Evolutionary conservation across 1,140 invertebrate species (phyloP).

Genomic region (Pogonognathellus flavescens): DNA sequence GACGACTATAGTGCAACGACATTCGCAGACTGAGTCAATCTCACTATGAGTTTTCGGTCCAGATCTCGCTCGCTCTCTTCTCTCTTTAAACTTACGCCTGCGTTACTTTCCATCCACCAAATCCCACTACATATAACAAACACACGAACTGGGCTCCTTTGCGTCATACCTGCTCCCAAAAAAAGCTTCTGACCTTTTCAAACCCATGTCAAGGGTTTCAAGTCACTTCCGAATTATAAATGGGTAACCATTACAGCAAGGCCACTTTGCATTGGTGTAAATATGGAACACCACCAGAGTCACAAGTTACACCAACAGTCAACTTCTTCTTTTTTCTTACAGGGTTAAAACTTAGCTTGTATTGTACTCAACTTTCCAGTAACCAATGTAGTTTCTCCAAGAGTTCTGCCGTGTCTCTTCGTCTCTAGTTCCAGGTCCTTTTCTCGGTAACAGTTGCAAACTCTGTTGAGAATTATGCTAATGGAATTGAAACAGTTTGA

Average conservation of each 20-base stretch:
- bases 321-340: too few species aligned
- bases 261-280: too few species aligned
- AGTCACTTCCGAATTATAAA: neutral
- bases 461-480: too few species aligned
- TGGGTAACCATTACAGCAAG: neutral
- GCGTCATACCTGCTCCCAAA: neutral
- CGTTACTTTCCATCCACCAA: neutral
- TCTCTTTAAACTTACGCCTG: conserved; percentile 19
- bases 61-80: conserved; percentile 19
- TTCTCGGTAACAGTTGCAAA: too few species aligned
- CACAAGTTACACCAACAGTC: too few species aligned
- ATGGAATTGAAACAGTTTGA: too few species aligned
- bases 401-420: too few species aligned
- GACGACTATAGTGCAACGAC: conserved; percentile 14
- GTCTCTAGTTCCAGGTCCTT: too few species aligned
- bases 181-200: neutral
- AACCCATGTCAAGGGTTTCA: neutral
- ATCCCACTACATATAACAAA: neutral
- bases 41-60: conserved; percentile 38
- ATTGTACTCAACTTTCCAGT: too few species aligned
- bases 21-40: conserved; percentile 38
- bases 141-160: neutral
- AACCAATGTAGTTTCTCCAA: too few species aligned
- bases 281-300: too few species aligned
- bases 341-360: too few species aligned